A percentile compares a stretch with the other conserved stretches of the same genome.
These are phyloP conservation scores for Scaptomyza flava DNA, from an alignment of 2,888 invertebrate genomes.

Conservation along the genomic window DNA sequence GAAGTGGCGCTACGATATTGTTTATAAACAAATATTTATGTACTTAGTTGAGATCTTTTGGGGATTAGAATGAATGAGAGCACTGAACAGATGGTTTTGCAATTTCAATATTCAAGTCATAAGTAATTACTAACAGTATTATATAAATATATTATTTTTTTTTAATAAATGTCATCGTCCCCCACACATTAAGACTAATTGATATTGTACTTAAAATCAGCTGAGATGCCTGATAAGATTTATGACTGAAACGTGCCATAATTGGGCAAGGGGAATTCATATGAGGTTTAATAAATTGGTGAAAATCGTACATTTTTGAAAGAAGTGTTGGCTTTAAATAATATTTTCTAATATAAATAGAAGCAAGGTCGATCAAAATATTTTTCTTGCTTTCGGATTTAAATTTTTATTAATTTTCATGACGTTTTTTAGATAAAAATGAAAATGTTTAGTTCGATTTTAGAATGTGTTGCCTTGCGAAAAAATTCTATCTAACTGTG, in stretches of 20 bases:
- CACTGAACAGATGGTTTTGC: constrained; percentile 12
- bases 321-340: neutral
- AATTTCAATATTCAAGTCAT: constrained; percentile 7
- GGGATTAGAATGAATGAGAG: constrained; percentile 9
- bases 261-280: neutral
- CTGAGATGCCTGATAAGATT: constrained; percentile 46
- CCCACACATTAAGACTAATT: constrained; percentile 38
- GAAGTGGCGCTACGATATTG: constrained; percentile 40
- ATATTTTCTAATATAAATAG: neutral
- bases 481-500: neutral
- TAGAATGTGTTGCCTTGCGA: too few relatives aligned
- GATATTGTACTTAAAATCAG: constrained; percentile 40
- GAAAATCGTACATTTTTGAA: neutral
- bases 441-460: neutral
- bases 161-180: constrained; percentile 48
- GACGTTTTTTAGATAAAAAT: neutral
- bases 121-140: too few relatives aligned
- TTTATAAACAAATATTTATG: constrained; percentile 54
- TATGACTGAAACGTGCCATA: constrained; percentile 15
- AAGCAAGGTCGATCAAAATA: neutral
- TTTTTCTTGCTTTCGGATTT: neutral
- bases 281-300: neutral
- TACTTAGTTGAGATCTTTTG: neutral
- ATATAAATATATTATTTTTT: too few relatives aligned
- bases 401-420: neutral